Percentiles rank a stretch among this genome's conserved stretches.
Evolutionary conservation across 2,888 invertebrate species (phyloP).

Genomic region (Yponomeuta plumbellus): DNA sequence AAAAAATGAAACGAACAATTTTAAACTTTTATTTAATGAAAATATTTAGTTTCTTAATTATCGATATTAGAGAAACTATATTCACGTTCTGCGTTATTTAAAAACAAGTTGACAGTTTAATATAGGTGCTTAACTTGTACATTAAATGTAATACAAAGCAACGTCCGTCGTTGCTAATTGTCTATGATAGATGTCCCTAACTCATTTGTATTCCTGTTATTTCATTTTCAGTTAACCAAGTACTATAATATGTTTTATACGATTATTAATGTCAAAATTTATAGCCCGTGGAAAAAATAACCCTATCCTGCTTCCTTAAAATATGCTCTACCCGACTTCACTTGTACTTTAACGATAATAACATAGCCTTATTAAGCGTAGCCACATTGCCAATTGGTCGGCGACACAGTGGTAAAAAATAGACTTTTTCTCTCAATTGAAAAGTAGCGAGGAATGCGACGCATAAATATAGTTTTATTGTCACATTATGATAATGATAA

Average conservation of each 20-base stretch:
- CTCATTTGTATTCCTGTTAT: too few species aligned
- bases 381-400: background rate
- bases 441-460: slow-evolving; percentile 6
- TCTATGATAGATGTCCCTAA: too few species aligned
- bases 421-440: background rate
- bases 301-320: background rate
- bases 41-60: too few species aligned
- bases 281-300: background rate
- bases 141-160: too few species aligned
- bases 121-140: too few species aligned
- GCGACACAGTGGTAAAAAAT: background rate
- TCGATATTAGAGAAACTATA: too few species aligned
- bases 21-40: too few species aligned
- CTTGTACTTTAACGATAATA: background rate
- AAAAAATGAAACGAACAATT: too few species aligned
- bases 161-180: too few species aligned
- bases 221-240: too few species aligned
- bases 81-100: too few species aligned
- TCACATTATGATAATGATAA: slow-evolving; percentile 13
- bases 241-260: background rate
- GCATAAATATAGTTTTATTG: slow-evolving; percentile 16
- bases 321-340: background rate
- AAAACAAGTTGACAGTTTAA: too few species aligned
- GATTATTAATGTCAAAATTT: background rate
- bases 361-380: background rate